A percentile compares a stretch with the other conserved stretches of the same genome.
Evolutionary conservation across 2,888 invertebrate species (phyloP).

Genomic region (Galeruca laticollis): DNA sequence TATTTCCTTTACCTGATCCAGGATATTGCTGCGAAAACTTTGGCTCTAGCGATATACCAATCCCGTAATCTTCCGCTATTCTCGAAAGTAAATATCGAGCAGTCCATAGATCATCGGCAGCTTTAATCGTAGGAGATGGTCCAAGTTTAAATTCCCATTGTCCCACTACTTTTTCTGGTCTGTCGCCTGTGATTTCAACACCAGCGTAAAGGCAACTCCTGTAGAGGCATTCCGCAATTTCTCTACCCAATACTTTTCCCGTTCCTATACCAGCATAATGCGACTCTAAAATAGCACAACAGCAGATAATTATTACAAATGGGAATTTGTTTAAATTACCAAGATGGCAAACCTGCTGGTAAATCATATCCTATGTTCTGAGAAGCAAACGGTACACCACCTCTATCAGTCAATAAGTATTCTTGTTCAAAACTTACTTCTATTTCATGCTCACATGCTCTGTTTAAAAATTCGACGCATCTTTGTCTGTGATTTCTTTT

Average conservation of each 20-base stretch:
- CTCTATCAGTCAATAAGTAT: constrained; percentile 70
- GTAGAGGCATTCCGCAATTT: constrained; percentile 85
- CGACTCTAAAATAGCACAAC: constrained; percentile 67
- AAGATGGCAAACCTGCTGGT: constrained; percentile 11
- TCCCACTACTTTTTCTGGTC: constrained; percentile 85
- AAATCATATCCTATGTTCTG: constrained; percentile 72
- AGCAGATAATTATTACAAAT: background rate
- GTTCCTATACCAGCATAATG: constrained; percentile 89
- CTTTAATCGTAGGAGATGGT: constrained; percentile 73
- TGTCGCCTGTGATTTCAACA: constrained; percentile 80
- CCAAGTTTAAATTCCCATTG: constrained; percentile 81
- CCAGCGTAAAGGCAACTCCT: constrained; percentile 85
- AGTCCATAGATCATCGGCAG: constrained; percentile 74
- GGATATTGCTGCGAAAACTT: constrained; percentile 69
- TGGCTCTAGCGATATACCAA: constrained; percentile 71
- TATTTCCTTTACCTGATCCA: constrained; percentile 75
- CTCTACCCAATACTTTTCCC: constrained; percentile 81
- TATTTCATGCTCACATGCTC: constrained; percentile 74
- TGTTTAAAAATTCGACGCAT: constrained; percentile 69
- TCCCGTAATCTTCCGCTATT: constrained; percentile 73
- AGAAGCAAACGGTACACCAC: constrained; percentile 80
- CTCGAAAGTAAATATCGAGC: constrained; percentile 71
- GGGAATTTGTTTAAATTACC: no score
- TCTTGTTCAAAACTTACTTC: constrained; percentile 84
- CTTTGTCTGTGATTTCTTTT: constrained; percentile 68